Evolutionary conservation across 2,113 vertebrate species (phyloP).

Genomic region (Phrynosoma blainvillii): DNA sequence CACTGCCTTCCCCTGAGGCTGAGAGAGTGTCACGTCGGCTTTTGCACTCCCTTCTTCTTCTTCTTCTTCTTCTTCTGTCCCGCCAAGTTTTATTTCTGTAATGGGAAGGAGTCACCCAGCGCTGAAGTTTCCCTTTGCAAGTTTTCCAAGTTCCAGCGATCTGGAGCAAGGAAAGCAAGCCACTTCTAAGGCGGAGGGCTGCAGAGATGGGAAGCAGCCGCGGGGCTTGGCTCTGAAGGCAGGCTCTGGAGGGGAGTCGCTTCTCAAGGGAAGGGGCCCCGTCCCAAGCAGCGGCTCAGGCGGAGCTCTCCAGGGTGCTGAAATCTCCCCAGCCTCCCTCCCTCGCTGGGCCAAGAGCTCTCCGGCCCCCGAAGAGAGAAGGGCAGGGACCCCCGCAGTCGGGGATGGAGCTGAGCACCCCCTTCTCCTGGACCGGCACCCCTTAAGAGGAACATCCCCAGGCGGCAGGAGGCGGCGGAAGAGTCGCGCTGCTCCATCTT

Average conservation of each 20-base stretch:
- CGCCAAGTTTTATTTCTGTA: neutral
- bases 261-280: neutral
- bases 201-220: too few species aligned
- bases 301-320: conserved; percentile 35
- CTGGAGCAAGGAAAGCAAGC: neutral
- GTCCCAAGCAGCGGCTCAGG: neutral
- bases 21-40: neutral
- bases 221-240: neutral
- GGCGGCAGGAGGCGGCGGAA: conserved; percentile 22
- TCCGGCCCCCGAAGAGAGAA: neutral
- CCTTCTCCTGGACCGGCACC: conserved; percentile 40
- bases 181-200: neutral
- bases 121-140: conserved; percentile 1
- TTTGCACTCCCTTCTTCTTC: neutral
- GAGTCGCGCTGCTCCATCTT: conserved; percentile 51
- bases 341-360: neutral
- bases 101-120: neutral
- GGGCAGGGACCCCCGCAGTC: neutral
- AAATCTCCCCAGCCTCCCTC: neutral
- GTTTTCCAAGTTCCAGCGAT: too few species aligned
- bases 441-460: conserved; percentile 32
- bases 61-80: neutral
- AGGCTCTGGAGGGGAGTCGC: neutral
- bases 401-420: neutral
- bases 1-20: too few species aligned